Conservation (phyloP, 2,797 vertebrate genomes). For the Apodemus agrarius region DNA sequence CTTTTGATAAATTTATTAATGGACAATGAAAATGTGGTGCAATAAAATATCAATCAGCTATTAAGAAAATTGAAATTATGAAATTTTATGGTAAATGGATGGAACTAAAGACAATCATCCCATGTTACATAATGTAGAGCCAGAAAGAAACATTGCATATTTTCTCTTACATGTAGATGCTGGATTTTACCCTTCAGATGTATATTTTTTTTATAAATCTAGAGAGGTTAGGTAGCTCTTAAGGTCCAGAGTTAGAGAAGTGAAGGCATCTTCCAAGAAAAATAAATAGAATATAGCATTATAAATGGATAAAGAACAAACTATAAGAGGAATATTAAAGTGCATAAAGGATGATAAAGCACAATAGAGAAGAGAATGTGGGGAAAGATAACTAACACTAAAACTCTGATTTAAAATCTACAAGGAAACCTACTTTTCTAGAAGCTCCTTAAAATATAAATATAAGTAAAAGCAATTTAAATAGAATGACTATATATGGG, state of each 20-base stretch:
- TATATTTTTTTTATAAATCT: background rate
- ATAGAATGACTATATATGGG: background rate
- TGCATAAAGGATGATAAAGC: background rate
- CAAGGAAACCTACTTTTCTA: background rate
- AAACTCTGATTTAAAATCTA: background rate
- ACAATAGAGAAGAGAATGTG: rapidly evolving
- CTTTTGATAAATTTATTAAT: background rate
- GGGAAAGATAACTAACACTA: background rate
- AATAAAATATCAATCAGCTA: background rate
- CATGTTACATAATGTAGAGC: background rate
- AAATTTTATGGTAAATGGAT: background rate
- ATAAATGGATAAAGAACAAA: background rate
- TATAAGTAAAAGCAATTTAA: background rate
- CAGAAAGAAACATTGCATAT: background rate
- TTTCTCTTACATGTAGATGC: background rate
- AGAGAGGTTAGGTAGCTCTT: background rate
- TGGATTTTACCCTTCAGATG: background rate
- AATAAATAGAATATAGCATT: background rate
- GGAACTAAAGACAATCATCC: background rate
- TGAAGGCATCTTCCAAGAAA: background rate
- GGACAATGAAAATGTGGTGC: background rate
- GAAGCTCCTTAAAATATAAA: background rate
- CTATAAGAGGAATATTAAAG: background rate
- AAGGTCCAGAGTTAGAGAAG: background rate
- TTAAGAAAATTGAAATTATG: background rate